Conservation (phyloP, 2,113 vertebrate genomes). For the Datnioides undecimradiatus region DNA sequence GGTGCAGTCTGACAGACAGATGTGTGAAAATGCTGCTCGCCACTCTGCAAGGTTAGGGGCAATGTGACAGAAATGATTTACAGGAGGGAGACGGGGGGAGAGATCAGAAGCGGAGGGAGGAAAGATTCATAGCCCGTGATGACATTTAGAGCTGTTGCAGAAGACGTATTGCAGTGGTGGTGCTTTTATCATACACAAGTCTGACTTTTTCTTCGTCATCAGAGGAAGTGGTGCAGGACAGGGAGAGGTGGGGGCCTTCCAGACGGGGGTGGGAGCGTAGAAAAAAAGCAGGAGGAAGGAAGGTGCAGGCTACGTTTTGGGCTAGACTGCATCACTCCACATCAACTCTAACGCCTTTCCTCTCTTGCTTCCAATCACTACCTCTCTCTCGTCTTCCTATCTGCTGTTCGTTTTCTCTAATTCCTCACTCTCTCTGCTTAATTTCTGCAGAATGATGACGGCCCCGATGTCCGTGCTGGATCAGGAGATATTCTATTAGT, state of each 20-base stretch:
- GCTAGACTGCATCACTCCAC: constrained; percentile 61
- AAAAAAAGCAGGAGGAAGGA: constrained; percentile 17
- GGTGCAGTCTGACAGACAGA: constrained; percentile 75
- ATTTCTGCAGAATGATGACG: constrained; percentile 90
- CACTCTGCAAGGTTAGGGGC: constrained; percentile 64
- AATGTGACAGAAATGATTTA: constrained; percentile 35
- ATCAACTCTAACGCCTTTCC: constrained; percentile 35
- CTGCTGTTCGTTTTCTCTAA: background rate
- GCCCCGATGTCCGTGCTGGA: constrained; percentile 96
- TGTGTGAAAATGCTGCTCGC: constrained; percentile 55
- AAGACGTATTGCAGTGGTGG: constrained; percentile 33
- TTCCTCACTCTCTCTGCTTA: background rate
- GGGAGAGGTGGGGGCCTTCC: constrained; percentile 42
- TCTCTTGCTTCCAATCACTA: constrained; percentile 10
- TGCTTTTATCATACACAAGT: constrained; percentile 55
- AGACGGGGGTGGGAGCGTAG: background rate
- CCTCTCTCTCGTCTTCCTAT: constrained; percentile 2
- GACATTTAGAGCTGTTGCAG: constrained; percentile 16
- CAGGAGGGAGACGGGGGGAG: background rate
- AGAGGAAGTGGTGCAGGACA: constrained; percentile 70
- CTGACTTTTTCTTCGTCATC: constrained; percentile 65
- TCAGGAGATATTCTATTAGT: constrained; percentile 96
- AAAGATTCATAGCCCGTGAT: constrained; percentile 2
- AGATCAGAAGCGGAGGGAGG: background rate
- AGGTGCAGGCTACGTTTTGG: constrained; percentile 55